Conservation (phyloP, 2,113 vertebrate genomes). For the Archocentrus centrarchus region DNA sequence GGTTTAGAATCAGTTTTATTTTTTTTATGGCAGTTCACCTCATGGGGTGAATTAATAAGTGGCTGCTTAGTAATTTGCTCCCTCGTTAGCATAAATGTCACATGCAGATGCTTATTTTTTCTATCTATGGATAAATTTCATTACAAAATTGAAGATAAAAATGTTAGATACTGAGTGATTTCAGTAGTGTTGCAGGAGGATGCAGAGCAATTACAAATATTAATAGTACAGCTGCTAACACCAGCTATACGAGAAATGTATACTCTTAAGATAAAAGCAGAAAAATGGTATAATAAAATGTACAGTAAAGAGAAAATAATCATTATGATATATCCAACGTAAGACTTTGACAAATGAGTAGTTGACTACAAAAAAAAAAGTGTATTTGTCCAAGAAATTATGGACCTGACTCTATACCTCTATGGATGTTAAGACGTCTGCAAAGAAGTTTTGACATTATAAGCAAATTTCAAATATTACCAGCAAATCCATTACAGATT, state of each 20-base stretch:
- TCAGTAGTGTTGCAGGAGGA: background rate
- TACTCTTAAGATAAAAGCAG: background rate
- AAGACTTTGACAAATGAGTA: background rate
- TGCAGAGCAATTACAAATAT: background rate
- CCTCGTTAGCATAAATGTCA: background rate
- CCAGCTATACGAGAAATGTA: background rate
- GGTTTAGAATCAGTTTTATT: slow-evolving; percentile 1
- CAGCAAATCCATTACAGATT: slow-evolving; percentile 1
- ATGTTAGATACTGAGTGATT: background rate
- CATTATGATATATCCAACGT: too few relatives aligned
- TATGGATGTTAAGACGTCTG: background rate
- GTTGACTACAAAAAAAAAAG: background rate
- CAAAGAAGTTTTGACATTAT: background rate
- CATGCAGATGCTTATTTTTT: background rate
- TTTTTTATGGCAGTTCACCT: slow-evolving; percentile 2
- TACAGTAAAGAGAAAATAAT: background rate
- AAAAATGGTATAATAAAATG: background rate
- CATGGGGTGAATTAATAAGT: background rate
- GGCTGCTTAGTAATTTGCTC: background rate
- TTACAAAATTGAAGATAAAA: background rate
- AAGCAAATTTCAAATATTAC: slow-evolving; percentile 2
- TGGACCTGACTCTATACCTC: background rate
- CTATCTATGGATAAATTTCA: background rate
- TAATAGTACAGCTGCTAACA: background rate
- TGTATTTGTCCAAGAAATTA: too few relatives aligned